Conservation (phyloP, 2,888 invertebrate genomes). For the Nomada ferruginata region DNA sequence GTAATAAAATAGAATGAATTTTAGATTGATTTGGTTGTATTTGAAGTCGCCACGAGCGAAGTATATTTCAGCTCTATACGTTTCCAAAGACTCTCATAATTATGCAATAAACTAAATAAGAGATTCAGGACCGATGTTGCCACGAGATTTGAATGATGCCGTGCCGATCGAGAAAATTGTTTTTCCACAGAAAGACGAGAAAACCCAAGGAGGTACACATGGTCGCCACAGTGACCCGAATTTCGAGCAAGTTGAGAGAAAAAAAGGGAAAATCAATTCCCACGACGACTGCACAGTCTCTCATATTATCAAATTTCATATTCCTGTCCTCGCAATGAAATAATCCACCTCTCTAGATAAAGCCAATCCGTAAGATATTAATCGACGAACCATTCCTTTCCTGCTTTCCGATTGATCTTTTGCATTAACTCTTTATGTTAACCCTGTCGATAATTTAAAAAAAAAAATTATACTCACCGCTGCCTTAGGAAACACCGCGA, state of each 20-base stretch:
- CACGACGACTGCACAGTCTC: neutral
- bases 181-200: neutral
- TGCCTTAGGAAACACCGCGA: too few relatives aligned
- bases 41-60: too few relatives aligned
- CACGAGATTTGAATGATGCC: neutral
- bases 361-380: too few relatives aligned
- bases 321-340: neutral
- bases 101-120: neutral
- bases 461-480: too few relatives aligned
- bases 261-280: conserved; percentile 8
- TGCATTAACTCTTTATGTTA: too few relatives aligned
- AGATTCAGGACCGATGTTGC: neutral
- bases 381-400: too few relatives aligned
- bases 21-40: too few relatives aligned
- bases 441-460: too few relatives aligned
- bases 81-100: neutral
- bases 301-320: neutral
- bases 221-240: conserved; percentile 14
- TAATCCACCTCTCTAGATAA: neutral
- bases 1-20: too few relatives aligned
- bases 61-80: neutral
- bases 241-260: conserved; percentile 1
- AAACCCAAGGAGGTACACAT: neutral
- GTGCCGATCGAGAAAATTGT: neutral
- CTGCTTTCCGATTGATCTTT: too few relatives aligned